These are phyloP conservation scores for Alfaro cultratus DNA, from an alignment of 2,797 vertebrate species.

Conservation along the genomic window DNA sequence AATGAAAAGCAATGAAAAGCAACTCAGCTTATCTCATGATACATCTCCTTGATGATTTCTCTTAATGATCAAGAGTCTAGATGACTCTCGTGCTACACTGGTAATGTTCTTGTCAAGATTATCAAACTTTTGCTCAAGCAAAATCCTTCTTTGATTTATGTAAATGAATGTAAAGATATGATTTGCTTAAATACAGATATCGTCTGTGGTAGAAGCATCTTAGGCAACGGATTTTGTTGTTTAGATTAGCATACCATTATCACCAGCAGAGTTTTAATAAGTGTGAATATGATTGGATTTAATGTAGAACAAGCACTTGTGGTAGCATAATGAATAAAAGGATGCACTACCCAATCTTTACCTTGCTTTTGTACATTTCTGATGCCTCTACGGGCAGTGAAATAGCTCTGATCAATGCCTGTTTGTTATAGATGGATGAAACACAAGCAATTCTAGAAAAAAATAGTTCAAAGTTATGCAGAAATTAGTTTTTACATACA, in stretches of 20 bases:
- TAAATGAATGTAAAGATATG: background rate
- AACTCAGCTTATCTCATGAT: conserved; percentile 18
- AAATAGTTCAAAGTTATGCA: background rate
- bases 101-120: background rate
- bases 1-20: too few species aligned
- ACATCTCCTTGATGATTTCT: conserved; percentile 8
- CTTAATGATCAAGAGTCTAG: background rate
- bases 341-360: background rate
- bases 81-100: background rate
- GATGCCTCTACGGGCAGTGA: background rate
- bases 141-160: background rate
- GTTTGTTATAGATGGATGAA: background rate
- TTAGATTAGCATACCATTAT: background rate
- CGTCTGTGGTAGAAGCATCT: background rate
- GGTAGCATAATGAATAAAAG: background rate
- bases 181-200: background rate
- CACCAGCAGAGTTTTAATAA: background rate
- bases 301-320: background rate
- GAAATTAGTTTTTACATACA: background rate
- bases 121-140: background rate
- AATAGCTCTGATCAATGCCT: background rate
- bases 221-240: background rate
- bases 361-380: background rate
- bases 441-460: background rate
- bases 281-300: background rate